Evolutionary conservation across 2,888 invertebrate species (phyloP), one percentile per base, ranked within the genome.

Genomic region (Rhodophaea formosa): DNA sequence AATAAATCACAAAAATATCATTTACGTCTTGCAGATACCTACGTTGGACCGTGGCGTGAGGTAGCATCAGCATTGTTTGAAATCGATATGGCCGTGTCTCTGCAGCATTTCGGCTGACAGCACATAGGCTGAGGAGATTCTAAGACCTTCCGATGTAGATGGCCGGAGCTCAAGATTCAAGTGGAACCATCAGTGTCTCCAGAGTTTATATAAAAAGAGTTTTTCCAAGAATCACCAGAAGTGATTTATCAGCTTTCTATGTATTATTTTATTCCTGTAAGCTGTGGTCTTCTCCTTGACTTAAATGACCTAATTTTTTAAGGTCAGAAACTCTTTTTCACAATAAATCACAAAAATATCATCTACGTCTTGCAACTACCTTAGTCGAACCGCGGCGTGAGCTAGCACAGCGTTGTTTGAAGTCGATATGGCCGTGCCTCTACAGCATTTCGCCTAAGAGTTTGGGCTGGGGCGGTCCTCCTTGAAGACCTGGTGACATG

Each of bases 401-500:
- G 29, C n/a, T 54, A 59, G 57, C 58, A 64, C 71, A 86, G 62
- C 84, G 86, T 58, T 80, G 86, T 58, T 80, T 84, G 39, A 77
- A 82, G 57, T 88, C 88, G n/a, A 85, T 76, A n/a, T 85, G 84
- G 0, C 88, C 86, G 62, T 89, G 89, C 10, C 88, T 67, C 62
- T 88, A 88, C 57, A 89, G 69, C 88, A 89, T 86, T 10, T 88
- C 89, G 0, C 75, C 81, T 2, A 88, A 88, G 12, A 90, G 72
- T 23, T 5, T 89, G 89, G 64, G 88, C 82, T 1, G 88, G 89
- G 62, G 84, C 88, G 0, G 88, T 85, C 16, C 86, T 76, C 0
- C 89, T 79, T 6, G 89, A 88, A 0, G 88, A 89, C 1, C 88
- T 80, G 0, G 88, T 88, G 62, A 88, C 88, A 67, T 85, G 81